Evolutionary conservation across 2,888 invertebrate genomes (phyloP).

Genomic region (Elysia crispata): DNA sequence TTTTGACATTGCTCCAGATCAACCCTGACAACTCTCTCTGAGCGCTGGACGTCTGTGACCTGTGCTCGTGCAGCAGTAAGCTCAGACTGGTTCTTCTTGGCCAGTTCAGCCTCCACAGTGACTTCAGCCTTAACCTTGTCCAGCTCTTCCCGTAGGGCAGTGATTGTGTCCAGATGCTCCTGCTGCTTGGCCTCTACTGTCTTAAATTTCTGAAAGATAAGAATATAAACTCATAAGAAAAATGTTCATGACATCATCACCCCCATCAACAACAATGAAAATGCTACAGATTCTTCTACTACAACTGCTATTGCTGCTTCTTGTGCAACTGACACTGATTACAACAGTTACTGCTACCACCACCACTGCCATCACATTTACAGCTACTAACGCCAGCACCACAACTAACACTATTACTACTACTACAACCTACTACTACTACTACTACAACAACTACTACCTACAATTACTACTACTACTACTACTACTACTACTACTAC

Average conservation of each 20-base stretch:
- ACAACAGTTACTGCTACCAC: too few species aligned
- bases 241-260: neutral
- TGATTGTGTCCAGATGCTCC: constrained; percentile 69
- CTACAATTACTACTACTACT: too few species aligned
- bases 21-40: constrained; percentile 74
- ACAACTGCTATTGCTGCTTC: too few species aligned
- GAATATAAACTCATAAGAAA: neutral
- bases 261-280: too few species aligned
- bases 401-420: too few species aligned
- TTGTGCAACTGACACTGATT: too few species aligned
- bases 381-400: too few species aligned
- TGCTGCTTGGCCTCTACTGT: constrained; percentile 70
- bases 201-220: constrained; percentile 71
- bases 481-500: too few species aligned
- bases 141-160: constrained; percentile 68
- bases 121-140: constrained; percentile 66
- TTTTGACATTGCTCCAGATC: constrained; percentile 74
- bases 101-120: constrained; percentile 66
- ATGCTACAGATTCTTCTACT: too few species aligned
- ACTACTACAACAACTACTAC: too few species aligned
- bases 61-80: constrained; percentile 68
- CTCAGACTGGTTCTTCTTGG: constrained; percentile 67
- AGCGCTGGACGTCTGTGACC: constrained; percentile 72
- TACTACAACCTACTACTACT: too few species aligned
- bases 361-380: too few species aligned